These are phyloP conservation scores for Spheniscus humboldti DNA, from an alignment of 2,797 vertebrate genomes.

Conservation along the genomic window DNA sequence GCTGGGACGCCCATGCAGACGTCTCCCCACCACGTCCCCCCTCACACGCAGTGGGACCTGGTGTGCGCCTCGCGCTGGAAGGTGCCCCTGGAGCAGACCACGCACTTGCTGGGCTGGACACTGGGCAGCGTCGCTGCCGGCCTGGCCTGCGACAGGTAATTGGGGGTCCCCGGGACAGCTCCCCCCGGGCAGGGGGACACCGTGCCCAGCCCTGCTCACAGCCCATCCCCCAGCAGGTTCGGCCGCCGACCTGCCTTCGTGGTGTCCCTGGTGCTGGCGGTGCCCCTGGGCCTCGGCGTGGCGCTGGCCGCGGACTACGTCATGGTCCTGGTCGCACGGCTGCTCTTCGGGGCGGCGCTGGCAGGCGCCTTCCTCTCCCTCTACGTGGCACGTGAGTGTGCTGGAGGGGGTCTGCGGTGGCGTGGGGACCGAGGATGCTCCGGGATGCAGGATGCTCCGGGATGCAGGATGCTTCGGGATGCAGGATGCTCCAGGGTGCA, in stretches of 20 bases:
- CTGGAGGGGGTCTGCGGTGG: rapidly evolving
- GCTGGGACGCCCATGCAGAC: rapidly evolving
- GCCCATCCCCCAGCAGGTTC: slow-evolving; percentile 66
- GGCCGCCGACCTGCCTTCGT: slow-evolving; percentile 81
- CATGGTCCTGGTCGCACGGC: slow-evolving; percentile 76
- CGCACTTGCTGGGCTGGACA: slow-evolving; percentile 84
- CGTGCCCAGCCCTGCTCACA: background rate
- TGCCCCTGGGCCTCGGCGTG: slow-evolving; percentile 73
- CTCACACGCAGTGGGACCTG: slow-evolving; percentile 81
- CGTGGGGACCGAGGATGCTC: rapidly evolving
- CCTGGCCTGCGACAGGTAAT: slow-evolving; percentile 82
- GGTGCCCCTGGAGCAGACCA: slow-evolving; percentile 83
- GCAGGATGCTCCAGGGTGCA: no score
- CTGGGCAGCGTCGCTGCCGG: slow-evolving; percentile 82
- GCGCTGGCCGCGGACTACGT: slow-evolving; percentile 75
- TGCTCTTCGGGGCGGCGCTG: slow-evolving; percentile 77
- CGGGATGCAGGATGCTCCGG: rapidly evolving
- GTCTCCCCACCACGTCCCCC: rapidly evolving
- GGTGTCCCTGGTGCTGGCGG: slow-evolving; percentile 75
- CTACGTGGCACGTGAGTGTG: slow-evolving; percentile 76
- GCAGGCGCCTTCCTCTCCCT: slow-evolving; percentile 84
- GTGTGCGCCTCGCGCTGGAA: slow-evolving; percentile 85
- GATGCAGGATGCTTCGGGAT: background rate
- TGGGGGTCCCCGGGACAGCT: rapidly evolving
- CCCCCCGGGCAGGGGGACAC: background rate